phyloP scores from a whole-genome alignment of 2,888 invertebrate species.

The Stenoptilia bipunctidactyla region DNA sequence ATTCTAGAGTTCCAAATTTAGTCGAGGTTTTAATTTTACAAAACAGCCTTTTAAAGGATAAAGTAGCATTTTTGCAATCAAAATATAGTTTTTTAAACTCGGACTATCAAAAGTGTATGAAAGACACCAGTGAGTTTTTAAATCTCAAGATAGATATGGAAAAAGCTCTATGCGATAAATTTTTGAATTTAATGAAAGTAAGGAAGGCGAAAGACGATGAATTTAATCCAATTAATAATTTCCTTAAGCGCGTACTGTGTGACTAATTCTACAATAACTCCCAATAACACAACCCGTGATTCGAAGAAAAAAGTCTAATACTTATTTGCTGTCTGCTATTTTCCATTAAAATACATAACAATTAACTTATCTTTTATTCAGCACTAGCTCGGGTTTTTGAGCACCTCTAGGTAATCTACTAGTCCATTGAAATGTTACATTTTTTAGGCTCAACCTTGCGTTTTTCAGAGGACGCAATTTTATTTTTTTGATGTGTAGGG shows the following conservation, averaged over 20 bases:
- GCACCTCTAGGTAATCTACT: too few relatives aligned
- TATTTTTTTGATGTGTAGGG: too few relatives aligned
- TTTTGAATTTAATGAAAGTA: constrained; percentile 28
- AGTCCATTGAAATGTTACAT: too few relatives aligned
- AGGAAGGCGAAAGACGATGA: constrained; percentile 19
- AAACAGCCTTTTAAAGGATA: constrained; percentile 32
- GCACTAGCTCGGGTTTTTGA: too few relatives aligned
- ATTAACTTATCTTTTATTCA: too few relatives aligned
- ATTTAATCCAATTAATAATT: not conserved
- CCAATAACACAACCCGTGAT: too few relatives aligned
- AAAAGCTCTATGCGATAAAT: constrained; percentile 38
- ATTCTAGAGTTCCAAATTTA: constrained; percentile 29
- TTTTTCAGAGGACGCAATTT: too few relatives aligned
- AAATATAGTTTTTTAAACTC: constrained; percentile 26
- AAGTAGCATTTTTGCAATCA: constrained; percentile 21
- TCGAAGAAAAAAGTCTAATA: too few relatives aligned
- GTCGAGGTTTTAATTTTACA: constrained; percentile 34
- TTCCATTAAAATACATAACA: too few relatives aligned
- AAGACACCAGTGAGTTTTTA: constrained; percentile 46
- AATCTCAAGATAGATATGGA: constrained; percentile 49
- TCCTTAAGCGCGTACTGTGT: not conserved
- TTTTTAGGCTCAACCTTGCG: too few relatives aligned
- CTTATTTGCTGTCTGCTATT: too few relatives aligned
- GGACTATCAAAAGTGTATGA: constrained; percentile 38
- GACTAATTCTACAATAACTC: too few relatives aligned